A percentile compares a stretch with the other conserved stretches of the same genome.
Evolutionary conservation across 2,113 vertebrate species (phyloP).

Genomic region (Steatornis caripensis): DNA sequence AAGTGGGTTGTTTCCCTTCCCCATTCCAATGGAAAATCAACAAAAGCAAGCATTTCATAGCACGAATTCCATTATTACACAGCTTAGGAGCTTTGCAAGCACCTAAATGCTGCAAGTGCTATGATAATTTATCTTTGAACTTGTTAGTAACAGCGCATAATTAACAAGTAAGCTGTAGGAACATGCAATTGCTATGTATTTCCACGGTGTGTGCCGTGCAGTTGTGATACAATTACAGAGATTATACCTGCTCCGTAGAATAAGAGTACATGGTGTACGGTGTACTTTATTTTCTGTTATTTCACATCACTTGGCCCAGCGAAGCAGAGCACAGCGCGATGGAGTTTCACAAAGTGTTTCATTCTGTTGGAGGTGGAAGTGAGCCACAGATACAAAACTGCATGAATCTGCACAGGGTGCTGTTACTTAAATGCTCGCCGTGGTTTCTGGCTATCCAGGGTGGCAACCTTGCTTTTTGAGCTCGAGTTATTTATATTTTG

Average conservation of each 20-base stretch:
- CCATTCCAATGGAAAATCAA: not conserved
- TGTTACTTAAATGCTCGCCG: accelerated
- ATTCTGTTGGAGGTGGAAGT: not conserved
- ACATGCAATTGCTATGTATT: not conserved
- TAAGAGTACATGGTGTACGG: not conserved
- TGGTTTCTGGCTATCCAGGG: not conserved
- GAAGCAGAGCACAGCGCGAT: not conserved
- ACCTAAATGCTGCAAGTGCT: not conserved
- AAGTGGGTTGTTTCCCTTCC: not conserved
- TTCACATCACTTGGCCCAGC: not conserved
- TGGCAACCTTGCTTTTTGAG: not conserved
- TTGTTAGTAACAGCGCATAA: not conserved
- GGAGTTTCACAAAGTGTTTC: not conserved
- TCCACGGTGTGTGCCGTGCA: not conserved
- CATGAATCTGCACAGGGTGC: not conserved
- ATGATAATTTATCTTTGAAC: conserved; percentile 25
- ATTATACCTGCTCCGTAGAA: not conserved
- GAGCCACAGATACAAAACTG: not conserved
- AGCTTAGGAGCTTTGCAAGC: not conserved
- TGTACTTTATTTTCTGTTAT: not conserved
- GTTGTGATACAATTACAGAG: not conserved
- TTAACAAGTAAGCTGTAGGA: conserved; percentile 14
- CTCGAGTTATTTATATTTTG: not conserved
- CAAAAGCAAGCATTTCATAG: not conserved
- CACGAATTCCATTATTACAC: not conserved